Base-by-base conservation (phyloP, 2,888 invertebrate genomes). In the Drosophila neotestacea region DNA sequence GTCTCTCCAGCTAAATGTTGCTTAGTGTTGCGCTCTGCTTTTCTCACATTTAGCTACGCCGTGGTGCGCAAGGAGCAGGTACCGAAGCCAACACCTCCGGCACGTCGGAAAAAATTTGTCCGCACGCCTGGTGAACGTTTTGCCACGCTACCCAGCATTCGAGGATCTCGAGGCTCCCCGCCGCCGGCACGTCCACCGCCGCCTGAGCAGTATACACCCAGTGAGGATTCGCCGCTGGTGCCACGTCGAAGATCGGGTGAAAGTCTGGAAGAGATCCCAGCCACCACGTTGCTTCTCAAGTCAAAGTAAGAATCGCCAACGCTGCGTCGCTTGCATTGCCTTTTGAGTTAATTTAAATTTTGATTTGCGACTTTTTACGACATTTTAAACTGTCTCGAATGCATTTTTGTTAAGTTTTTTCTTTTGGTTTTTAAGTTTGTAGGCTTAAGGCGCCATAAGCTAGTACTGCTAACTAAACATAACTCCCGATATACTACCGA, bases 11-110 rank as follows among this genome's bases (percentile, higher is more conserved):
- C 48, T 59, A 61, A 55, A 55, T 78, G 55, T 59, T 52, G 76
- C 76, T 76, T 76, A 80, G 76, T 76, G 60, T 58, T 67, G 79
- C 79, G 60, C 74, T 78, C 46, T 74, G 79, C 78, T 77, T 77
- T 77, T 54, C 56, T 63, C 22, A 6, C 55, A 36, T 70, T 10
- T 27, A 96, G 96, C 6, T 97, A 97, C 81, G 96, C 97, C 10
- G 94, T 95, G 32, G 95, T 97, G 47, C 96, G 96, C 64, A 96
- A 96, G 92, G 94, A 94, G 47, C 93, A 93, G 9, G 93, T 95
- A 32, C 95, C 95, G 27, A 93, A 95, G 46, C 94, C 95, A 1
- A 94, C 94, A 7, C 94, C 94, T 0, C 95, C 96, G 0, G 93
- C 94, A 34, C 94, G 95, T 85, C 93, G 94, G 27, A 93, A 93